Base-by-base conservation (phyloP, 2,797 vertebrate species). In the Chrosomus eos region DNA sequence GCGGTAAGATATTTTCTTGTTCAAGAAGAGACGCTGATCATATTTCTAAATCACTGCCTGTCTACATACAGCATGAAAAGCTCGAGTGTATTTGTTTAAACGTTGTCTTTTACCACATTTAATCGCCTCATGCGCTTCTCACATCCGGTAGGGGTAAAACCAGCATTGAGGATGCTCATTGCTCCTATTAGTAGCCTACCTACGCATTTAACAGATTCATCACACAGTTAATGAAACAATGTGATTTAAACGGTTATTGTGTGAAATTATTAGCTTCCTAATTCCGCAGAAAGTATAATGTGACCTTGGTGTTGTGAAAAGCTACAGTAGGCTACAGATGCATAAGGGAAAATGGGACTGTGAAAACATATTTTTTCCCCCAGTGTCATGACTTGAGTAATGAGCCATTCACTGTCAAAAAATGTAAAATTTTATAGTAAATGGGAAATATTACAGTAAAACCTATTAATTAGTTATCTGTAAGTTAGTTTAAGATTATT, bases 191-290 rank as follows among this genome's bases (percentile, higher is more conserved):
- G 13, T 80, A 33, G 31, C 3, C 33, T 36, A 66, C 77, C 60
- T 67, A 80, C 78, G 62, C 33, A 51, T 79, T 66, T 79, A 33
- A 64, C 26, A 16, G 40, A 79, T 43, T 62, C 75, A 62, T 78
- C 62, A 43, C n/a, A 62, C 36, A 13, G 60, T 14, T 48, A 11
- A 79, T 16, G 55, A 33, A 28, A 79, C 60, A 66, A 33, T 67
- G 45, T 36, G 7, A 67, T n/a, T 36, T 23, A 80, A 80, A 68
- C 28, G 21, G 40, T 28, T 23, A 23, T n/a, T 48, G 26, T 33
- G 40, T 48, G 5, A 53, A 70, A 81, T 55, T 23, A 53, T 38
- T 64, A 23, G 77, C 40, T 38, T 74, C 10, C 6, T 11, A 23
- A 67, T 43, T 67, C 60, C 10, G 70, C 16, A 70, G 5, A 68